A percentile compares a stretch with the other conserved stretches of the same genome.
phyloP scores from a whole-genome alignment of 1,140 invertebrate species.

The Oryctes rhinoceros region DNA sequence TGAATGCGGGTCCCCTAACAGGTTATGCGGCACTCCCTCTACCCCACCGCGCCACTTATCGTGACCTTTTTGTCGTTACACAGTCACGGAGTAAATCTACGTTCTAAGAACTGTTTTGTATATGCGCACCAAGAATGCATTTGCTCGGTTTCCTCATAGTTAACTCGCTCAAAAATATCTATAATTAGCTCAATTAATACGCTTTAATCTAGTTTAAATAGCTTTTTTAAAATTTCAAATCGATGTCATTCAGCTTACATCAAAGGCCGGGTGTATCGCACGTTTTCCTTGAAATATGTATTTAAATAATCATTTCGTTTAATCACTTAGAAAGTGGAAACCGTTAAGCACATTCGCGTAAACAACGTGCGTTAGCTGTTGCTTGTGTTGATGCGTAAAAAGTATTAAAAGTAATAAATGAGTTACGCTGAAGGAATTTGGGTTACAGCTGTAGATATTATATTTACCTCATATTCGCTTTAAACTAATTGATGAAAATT shows the following conservation, averaged over 20 bases:
- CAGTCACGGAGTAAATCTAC: slow-evolving; percentile 14
- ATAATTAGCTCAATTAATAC: neutral
- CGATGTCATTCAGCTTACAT: neutral
- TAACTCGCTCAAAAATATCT: too few relatives aligned
- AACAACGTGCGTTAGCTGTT: too few relatives aligned
- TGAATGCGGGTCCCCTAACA: slow-evolving; percentile 32
- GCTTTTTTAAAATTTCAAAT: neutral
- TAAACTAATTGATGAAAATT: too few relatives aligned
- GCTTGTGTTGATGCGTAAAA: too few relatives aligned
- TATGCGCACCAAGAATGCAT: neutral
- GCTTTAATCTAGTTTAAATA: neutral
- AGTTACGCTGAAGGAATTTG: too few relatives aligned
- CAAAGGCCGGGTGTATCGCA: neutral
- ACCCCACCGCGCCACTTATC: slow-evolving; percentile 30
- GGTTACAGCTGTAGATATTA: too few relatives aligned
- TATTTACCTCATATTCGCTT: too few relatives aligned
- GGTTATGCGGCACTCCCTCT: slow-evolving; percentile 24
- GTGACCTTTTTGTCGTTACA: slow-evolving; percentile 15
- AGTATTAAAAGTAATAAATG: too few relatives aligned
- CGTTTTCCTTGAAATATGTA: slow-evolving; percentile 9
- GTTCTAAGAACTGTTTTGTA: neutral
- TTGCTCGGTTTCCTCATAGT: too few relatives aligned
- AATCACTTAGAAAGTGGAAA: slow-evolving; percentile 4
- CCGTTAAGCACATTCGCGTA: too few relatives aligned
- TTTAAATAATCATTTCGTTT: slow-evolving; percentile 9